These are phyloP conservation scores for Pleuronectes platessa DNA, from an alignment of 2,113 vertebrate genomes.

Conservation along the genomic window DNA sequence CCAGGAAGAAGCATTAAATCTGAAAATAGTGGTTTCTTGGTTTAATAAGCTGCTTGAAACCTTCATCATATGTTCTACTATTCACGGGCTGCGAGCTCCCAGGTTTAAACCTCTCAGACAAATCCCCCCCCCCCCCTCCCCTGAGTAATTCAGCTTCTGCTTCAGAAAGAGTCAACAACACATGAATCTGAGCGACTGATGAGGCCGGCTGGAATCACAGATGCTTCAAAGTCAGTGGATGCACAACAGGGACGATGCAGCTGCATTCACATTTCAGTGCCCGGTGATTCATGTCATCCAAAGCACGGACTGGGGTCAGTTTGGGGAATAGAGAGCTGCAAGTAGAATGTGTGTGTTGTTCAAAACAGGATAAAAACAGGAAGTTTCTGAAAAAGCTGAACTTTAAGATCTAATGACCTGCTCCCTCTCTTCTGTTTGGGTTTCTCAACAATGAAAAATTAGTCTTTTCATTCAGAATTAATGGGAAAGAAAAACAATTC, in stretches of 20 bases:
- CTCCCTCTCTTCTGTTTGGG: not conserved
- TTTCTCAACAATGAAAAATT: conserved; percentile 7
- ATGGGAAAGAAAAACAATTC: conserved; percentile 17
- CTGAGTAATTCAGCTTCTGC: conserved; percentile 7
- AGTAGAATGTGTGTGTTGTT: not conserved
- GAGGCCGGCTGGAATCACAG: conserved; percentile 30
- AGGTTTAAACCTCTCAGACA: not conserved
- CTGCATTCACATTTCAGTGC: conserved; percentile 5
- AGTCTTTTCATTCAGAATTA: conserved; percentile 21
- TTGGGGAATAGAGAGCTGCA: not conserved
- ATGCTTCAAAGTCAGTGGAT: conserved; percentile 8
- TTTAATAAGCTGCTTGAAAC: not conserved
- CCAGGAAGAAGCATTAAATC: not conserved
- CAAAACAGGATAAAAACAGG: too few species aligned
- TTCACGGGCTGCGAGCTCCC: not conserved
- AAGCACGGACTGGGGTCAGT: not conserved
- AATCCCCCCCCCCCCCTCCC: not conserved
- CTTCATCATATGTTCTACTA: not conserved
- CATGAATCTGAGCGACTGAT: conserved; percentile 34
- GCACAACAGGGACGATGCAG: not conserved
- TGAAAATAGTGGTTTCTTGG: not conserved
- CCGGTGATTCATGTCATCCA: not conserved
- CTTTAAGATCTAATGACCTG: not conserved
- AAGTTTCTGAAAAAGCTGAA: conserved; percentile 1
- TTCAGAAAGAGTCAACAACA: conserved; percentile 1